Evolutionary conservation across 2,113 vertebrate species (phyloP).

Genomic region (Nerophis ophidion): DNA sequence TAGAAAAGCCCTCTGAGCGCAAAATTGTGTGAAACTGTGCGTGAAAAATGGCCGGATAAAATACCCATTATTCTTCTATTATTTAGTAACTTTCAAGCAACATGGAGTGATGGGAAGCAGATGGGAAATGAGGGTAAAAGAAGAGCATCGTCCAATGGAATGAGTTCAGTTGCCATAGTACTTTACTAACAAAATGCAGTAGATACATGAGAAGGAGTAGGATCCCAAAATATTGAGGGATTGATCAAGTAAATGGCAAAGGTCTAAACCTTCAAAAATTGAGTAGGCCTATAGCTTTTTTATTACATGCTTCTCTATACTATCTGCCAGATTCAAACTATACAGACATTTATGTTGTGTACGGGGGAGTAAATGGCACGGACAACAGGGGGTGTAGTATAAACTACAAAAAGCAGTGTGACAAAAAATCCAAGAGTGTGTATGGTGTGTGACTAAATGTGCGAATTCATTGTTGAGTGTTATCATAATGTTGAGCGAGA

Average conservation of each 20-base stretch:
- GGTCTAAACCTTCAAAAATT: neutral
- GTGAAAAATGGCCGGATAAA: slow-evolving; percentile 67
- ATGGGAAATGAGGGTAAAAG: slow-evolving; percentile 20
- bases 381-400: too few relatives aligned
- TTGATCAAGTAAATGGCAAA: neutral
- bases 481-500: too few relatives aligned
- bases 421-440: too few relatives aligned
- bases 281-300: neutral
- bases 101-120: slow-evolving; percentile 51
- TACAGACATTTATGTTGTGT: too few relatives aligned
- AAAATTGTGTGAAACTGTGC: slow-evolving; percentile 73
- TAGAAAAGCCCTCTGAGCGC: slow-evolving; percentile 65
- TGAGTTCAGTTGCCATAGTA: slow-evolving; percentile 16
- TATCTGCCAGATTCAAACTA: neutral
- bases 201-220: neutral
- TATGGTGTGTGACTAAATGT: too few relatives aligned
- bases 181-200: neutral
- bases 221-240: neutral
- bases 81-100: slow-evolving; percentile 68
- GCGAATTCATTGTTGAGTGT: too few relatives aligned
- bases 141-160: slow-evolving; percentile 16
- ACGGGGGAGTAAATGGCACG: too few relatives aligned
- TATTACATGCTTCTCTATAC: neutral
- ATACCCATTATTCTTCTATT: slow-evolving; percentile 69
- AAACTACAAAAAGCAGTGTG: too few relatives aligned